Conservation (phyloP, 2,113 vertebrate species). For the Trogon surrucura region DNA sequence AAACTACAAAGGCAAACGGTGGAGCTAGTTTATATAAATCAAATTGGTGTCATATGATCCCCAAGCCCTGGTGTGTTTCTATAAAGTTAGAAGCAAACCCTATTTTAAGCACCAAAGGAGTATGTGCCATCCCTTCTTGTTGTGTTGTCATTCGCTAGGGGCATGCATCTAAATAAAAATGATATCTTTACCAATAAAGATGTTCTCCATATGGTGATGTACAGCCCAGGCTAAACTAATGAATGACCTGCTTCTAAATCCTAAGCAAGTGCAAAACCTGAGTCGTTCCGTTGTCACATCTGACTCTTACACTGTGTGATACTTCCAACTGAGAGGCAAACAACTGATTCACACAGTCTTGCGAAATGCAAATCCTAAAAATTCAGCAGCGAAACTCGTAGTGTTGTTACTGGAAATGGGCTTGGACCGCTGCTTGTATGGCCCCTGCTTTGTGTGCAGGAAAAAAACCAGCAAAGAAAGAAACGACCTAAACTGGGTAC, state of each 20-base stretch:
- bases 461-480: accelerated
- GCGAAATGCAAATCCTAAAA: background rate
- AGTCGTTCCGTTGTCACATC: background rate
- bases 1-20: conserved; percentile 50
- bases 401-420: background rate
- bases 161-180: background rate
- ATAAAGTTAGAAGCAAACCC: conserved; percentile 32
- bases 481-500: background rate
- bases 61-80: conserved; percentile 27
- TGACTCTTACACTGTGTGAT: background rate
- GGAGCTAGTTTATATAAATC: conserved; percentile 61
- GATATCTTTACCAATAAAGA: background rate
- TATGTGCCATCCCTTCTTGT: background rate
- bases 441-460: background rate
- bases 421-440: background rate
- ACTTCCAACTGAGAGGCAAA: background rate
- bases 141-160: background rate
- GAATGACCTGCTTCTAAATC: background rate
- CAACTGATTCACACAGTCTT: background rate
- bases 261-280: background rate
- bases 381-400: accelerated
- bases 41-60: conserved; percentile 34
- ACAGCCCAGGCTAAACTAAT: background rate
- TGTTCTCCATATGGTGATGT: background rate
- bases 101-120: conserved; percentile 10